These are phyloP conservation scores for Tigriopus californicus DNA, from an alignment of 2,888 invertebrate genomes.

Conservation along the genomic window DNA sequence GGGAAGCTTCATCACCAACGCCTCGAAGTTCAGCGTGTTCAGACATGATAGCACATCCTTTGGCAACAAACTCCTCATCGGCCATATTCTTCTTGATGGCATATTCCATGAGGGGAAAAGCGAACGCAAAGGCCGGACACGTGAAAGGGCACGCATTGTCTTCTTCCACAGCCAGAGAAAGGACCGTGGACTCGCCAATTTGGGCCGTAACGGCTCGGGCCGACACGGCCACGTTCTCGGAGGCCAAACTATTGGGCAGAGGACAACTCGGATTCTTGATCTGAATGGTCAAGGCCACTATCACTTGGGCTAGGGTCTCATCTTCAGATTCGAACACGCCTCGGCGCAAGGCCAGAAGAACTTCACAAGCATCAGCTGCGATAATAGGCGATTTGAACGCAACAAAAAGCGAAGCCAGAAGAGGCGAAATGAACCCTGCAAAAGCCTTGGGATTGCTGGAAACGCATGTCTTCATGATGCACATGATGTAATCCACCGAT, in stretches of 20 bases:
- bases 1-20: neutral
- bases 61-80: constrained; percentile 22
- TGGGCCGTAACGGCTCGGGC: neutral
- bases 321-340: constrained; percentile 33
- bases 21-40: constrained; percentile 1
- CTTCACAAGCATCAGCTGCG: neutral
- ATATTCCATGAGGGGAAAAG: constrained; percentile 49
- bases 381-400: neutral
- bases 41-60: constrained; percentile 25
- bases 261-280: neutral
- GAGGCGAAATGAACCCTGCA: neutral
- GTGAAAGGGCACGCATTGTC: constrained; percentile 31
- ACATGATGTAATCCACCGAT: neutral
- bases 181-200: neutral
- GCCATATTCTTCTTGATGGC: constrained; percentile 17
- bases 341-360: constrained; percentile 38
- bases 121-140: constrained; percentile 60
- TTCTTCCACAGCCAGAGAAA: constrained; percentile 12
- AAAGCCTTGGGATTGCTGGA: constrained; percentile 29
- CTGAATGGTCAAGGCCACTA: neutral
- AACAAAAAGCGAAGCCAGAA: neutral
- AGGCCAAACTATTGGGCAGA: neutral
- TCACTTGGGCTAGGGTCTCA: constrained; percentile 19
- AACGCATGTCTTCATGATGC: constrained; percentile 24
- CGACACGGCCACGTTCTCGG: neutral